Evolutionary conservation across 2,797 vertebrate genomes (phyloP), one percentile per base, ranked within the genome.

Genomic region (Vultur gryphus): DNA sequence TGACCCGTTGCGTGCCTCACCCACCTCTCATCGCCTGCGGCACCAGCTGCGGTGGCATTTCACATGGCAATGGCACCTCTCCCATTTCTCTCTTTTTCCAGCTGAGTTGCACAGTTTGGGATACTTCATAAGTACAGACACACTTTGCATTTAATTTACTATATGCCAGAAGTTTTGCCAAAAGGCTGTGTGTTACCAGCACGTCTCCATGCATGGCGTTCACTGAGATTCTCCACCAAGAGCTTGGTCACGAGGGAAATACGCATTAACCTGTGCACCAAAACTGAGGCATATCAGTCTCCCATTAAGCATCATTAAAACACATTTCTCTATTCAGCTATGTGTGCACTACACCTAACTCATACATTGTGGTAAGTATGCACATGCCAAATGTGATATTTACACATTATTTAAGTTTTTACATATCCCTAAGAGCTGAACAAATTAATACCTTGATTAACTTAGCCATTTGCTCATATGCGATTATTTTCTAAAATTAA

Each of bases 381-480:
- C 58, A 87, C 78, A 51, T 62, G 51, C 17, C 25, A 93, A 93
- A 87, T 80, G 39, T 24, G 55, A 14, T 93, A 87, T 84, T 78
- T 94, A 72, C 84, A 84, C 58, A 76, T 90, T 87, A 88, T 72
- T 94, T 93, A 90, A 48, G 66, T 65, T 96, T 93, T 84, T 82
- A 83, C 73, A 94, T 77, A 84, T 59, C 75, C 84, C 59, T 79
- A 62, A 92, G 78, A 94, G 90, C 70, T 79, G 67, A 95, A 94
- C 81, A 94, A 95, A 94, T 93, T 89, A 90, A 92, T 84, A 89
- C 81, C 96, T 87, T 87, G 70, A 89, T 94, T 95, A 90, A 94
- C 65, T 87, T 70, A 66, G 59, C 39, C 75, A 87, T 83, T 96
- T 80, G 62, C 48, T 95, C 33, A 28, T n/a, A 52, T 33, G 55